A percentile compares a stretch with the other conserved stretches of the same genome.
phyloP scores from a whole-genome alignment of 2,113 vertebrate genomes.

The Nipponia nippon region DNA sequence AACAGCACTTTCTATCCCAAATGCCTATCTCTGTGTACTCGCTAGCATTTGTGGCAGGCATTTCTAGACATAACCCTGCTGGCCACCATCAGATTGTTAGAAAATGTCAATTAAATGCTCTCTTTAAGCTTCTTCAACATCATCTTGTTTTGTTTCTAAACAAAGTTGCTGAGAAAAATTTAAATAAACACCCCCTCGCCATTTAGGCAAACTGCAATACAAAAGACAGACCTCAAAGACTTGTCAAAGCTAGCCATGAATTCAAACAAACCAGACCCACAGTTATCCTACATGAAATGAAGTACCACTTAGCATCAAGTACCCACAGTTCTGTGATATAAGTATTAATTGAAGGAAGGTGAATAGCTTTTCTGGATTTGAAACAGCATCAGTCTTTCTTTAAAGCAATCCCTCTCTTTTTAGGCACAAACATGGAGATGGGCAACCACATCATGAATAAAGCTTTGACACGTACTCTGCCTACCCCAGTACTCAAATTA shows the following conservation, averaged over 20 bases:
- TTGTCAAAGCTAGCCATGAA: neutral
- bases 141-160: neutral
- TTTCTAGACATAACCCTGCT: neutral
- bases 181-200: fast-evolving
- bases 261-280: neutral
- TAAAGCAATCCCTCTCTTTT: neutral
- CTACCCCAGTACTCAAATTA: neutral
- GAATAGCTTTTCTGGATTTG: neutral
- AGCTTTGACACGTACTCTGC: neutral
- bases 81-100: neutral
- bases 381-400: neutral
- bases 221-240: neutral
- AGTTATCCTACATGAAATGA: neutral
- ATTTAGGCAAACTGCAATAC: neutral
- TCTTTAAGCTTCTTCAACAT: neutral
- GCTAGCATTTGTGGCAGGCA: neutral
- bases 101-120: neutral
- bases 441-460: neutral
- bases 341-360: neutral
- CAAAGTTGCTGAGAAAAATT: neutral
- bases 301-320: neutral
- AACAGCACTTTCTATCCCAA: neutral
- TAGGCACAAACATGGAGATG: neutral
- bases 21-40: fast-evolving
- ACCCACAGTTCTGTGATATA: fast-evolving